phyloP scores from a whole-genome alignment of 2,113 vertebrate genomes.

The Trematocara nigrifrons region DNA sequence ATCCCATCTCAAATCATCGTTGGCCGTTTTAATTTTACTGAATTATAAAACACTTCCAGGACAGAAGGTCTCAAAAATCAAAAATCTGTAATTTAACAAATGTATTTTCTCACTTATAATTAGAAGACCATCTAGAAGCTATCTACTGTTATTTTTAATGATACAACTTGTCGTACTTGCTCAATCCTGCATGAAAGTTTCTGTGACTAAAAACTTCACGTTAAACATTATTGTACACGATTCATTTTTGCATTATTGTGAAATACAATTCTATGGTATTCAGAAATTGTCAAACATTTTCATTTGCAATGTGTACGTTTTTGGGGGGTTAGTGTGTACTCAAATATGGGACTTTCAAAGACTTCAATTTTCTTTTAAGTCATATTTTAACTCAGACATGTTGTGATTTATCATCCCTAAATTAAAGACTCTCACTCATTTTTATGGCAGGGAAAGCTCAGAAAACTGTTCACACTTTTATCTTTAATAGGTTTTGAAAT shows the following conservation, averaged over 20 bases:
- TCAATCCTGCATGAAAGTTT: not conserved
- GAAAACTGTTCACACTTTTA: not conserved
- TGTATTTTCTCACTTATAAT: not conserved
- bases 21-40: rapidly evolving
- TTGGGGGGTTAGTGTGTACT: not conserved
- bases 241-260: not conserved
- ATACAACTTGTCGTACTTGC: not conserved
- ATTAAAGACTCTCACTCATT: not conserved
- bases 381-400: not conserved
- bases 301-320: not conserved
- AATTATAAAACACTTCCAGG: not conserved
- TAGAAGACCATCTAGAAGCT: not conserved
- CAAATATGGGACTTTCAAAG: not conserved
- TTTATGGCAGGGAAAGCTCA: not conserved
- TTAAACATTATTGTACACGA: not conserved
- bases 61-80: not conserved
- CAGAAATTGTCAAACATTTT: not conserved
- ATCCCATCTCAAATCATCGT: not conserved
- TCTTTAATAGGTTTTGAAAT: not conserved
- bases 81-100: not conserved
- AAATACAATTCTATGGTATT: not conserved
- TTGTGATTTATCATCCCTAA: not conserved
- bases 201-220: not conserved
- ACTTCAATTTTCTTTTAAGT: not conserved
- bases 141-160: not conserved